These are phyloP conservation scores for Geophilus truncorum DNA, from an alignment of 2,888 invertebrate species.

Conservation along the genomic window DNA sequence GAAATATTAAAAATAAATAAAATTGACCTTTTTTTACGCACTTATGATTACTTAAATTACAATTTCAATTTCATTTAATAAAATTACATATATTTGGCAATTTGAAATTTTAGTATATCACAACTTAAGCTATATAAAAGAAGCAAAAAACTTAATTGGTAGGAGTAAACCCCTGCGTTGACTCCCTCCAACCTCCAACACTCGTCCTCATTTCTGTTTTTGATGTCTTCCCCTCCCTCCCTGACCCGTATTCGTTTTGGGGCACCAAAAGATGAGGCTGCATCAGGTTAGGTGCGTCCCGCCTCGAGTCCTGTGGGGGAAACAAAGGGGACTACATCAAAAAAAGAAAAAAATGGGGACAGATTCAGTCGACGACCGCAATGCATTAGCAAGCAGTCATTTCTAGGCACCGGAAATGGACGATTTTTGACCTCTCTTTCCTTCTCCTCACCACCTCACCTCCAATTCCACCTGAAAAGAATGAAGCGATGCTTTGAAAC, in stretches of 20 bases:
- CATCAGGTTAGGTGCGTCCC: slow-evolving; percentile 11
- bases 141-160: neutral
- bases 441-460: neutral
- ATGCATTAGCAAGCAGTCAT: slow-evolving; percentile 27
- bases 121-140: too few relatives aligned
- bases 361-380: slow-evolving; percentile 27
- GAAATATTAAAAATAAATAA: neutral
- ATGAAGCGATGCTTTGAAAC: neutral
- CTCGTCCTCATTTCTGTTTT: slow-evolving; percentile 18
- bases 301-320: slow-evolving; percentile 12
- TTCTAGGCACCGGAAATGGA: slow-evolving; percentile 20
- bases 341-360: slow-evolving; percentile 1
- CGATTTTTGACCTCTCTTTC: slow-evolving; percentile 27
- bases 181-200: neutral
- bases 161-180: neutral
- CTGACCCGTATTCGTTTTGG: slow-evolving; percentile 27
- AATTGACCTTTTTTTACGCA: neutral
- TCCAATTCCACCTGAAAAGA: neutral
- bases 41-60: neutral
- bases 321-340: neutral
- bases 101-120: neutral
- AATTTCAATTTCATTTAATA: neutral
- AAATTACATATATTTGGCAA: neutral
- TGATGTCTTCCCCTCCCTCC: slow-evolving; percentile 25
- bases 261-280: slow-evolving; percentile 24